These are phyloP conservation scores for Osmerus eperlanus DNA, from an alignment of 2,113 vertebrate genomes.

Conservation along the genomic window DNA sequence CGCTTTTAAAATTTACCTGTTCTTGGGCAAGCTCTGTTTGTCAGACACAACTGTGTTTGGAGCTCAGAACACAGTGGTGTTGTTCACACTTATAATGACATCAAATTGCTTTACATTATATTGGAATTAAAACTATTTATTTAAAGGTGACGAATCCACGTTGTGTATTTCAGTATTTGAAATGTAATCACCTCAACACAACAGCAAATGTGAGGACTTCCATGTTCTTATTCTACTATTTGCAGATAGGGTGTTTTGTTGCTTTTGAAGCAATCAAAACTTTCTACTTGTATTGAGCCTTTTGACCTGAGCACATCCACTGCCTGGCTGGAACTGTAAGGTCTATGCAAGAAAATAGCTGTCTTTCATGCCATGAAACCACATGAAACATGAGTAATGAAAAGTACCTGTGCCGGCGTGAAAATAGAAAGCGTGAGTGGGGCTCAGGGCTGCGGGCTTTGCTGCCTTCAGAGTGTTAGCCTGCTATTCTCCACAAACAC, in stretches of 20 bases:
- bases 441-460: slow-evolving; percentile 30
- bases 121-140: slow-evolving; percentile 40
- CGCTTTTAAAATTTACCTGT: slow-evolving; percentile 59
- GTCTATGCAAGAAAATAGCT: slow-evolving; percentile 46
- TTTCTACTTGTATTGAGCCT: slow-evolving; percentile 32
- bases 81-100: slow-evolving; percentile 72
- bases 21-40: slow-evolving; percentile 55
- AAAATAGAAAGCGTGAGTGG: slow-evolving; percentile 56
- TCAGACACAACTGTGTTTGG: slow-evolving; percentile 54
- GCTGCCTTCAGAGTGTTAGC: slow-evolving; percentile 31
- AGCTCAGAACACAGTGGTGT: slow-evolving; percentile 44
- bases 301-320: slow-evolving; percentile 43
- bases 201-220: slow-evolving; percentile 18
- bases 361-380: slow-evolving; percentile 58
- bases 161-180: not conserved
- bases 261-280: slow-evolving; percentile 52
- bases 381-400: slow-evolving; percentile 68
- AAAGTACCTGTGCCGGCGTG: slow-evolving; percentile 54
- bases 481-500: slow-evolving; percentile 34
- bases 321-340: slow-evolving; percentile 52
- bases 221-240: slow-evolving; percentile 47
- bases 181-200: slow-evolving; percentile 23
- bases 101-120: slow-evolving; percentile 35
- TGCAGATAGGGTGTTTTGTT: slow-evolving; percentile 52
- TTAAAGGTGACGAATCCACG: slow-evolving; percentile 49